Conservation (phyloP, 1,140 invertebrate species). For the Sitodiplosis mosellana region DNA sequence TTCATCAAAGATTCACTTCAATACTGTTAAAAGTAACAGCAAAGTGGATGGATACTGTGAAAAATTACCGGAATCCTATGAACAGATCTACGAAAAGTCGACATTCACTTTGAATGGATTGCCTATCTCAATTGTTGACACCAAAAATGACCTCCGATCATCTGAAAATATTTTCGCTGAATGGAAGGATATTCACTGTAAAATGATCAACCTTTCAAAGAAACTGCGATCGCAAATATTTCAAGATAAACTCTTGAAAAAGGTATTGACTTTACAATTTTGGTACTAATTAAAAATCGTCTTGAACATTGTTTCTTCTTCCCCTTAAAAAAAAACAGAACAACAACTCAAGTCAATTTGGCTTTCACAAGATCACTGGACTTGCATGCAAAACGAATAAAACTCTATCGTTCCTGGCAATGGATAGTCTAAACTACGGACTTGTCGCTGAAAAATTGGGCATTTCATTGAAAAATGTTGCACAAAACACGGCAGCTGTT, state of each 20-base stretch:
- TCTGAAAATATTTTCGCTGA: no score
- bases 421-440: constrained; percentile 48
- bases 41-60: no score
- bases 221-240: constrained; percentile 26
- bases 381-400: constrained; percentile 39
- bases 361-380: constrained; percentile 17
- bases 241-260: background rate
- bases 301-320: no score
- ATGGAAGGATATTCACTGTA: no score
- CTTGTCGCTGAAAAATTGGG: constrained; percentile 56
- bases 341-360: no score
- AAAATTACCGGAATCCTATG: no score
- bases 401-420: constrained; percentile 44
- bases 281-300: background rate
- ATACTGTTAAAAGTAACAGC: no score
- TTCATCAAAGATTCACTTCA: no score
- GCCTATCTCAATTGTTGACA: no score
- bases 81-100: no score
- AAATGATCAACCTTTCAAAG: constrained; percentile 24
- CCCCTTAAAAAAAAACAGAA: background rate
- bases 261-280: background rate
- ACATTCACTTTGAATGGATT: no score
- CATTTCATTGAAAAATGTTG: constrained; percentile 36
- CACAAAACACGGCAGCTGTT: constrained; percentile 45
- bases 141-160: no score